Evolutionary conservation across 2,797 vertebrate species (phyloP), one percentile per base, ranked within the genome.

Genomic region (Ibycter americanus): DNA sequence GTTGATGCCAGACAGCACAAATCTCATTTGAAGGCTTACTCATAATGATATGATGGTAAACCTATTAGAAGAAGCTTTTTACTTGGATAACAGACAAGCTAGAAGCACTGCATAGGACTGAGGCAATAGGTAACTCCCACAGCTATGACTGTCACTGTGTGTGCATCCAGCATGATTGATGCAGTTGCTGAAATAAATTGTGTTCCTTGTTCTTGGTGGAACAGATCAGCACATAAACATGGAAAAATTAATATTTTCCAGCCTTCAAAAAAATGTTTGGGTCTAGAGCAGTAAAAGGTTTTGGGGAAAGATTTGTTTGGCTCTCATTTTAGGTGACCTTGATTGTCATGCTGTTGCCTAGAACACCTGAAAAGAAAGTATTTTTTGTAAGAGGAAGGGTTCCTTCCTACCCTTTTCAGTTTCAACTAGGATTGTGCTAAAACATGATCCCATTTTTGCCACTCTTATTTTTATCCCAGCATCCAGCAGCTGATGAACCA

Each of bases 401-500:
- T 92, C 18, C 34, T 92, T 79, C 55, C 51, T 47, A 74, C 22
- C 47, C 40, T 93, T 90, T 87, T 44, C 34, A 61, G 11, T 63
- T 94, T 87, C 85, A 94, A 54, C 56, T 83, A 70, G 80, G 91
- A 59, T 56, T 86, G 40, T 77, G 27, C 76, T 81, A 83, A 93
- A 91, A 56, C 31, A 7, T 12, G n/a, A 80, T 68, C 52, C 54
- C 27, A 2, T 79, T 93, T 29, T 38, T 87, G 65, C 68, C 22
- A 55, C n/a, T 76, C 88, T 91, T 91, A 77, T 95, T 95, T 96
- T 92, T 93, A 78, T 79, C 84, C 59, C 54, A 67, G 59, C 26
- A 55, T 62, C 32, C 71, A 56, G 68, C 70, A 72, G 63, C 63
- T 63, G 70, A 63, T 87, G 78, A 96, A 46, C 77, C 0, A 1